Percentiles rank a stretch among this genome's conserved stretches.
These are phyloP conservation scores for Entosphenus tridentatus DNA, from an alignment of 2,113 vertebrate species.

Conservation along the genomic window DNA sequence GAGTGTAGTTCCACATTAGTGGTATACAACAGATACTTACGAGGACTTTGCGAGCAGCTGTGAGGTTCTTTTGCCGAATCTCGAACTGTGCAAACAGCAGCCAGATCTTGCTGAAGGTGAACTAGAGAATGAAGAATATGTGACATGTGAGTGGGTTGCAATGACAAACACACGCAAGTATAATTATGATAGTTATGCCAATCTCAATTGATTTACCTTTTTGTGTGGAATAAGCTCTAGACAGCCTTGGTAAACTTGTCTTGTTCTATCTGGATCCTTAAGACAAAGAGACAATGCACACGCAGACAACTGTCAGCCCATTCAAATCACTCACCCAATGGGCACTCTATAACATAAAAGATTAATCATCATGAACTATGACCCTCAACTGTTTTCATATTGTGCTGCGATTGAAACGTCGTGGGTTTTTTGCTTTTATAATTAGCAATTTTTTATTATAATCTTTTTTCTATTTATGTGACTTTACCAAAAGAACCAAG, in stretches of 20 bases:
- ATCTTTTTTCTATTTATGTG: no score
- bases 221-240: conserved; percentile 84
- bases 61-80: conserved; percentile 82
- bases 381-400: no score
- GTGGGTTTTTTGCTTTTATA: no score
- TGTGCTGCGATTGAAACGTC: no score
- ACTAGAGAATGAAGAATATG: conserved; percentile 29
- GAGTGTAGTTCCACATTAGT: no score
- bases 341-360: no score
- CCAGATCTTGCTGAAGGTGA: conserved; percentile 96
- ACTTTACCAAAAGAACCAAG: no score
- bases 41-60: conserved; percentile 52
- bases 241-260: conserved; percentile 79
- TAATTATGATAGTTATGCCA: conserved; percentile 5
- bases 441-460: no score
- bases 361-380: no score
- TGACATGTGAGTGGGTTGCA: background rate
- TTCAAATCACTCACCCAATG: no score
- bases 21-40: conserved; percentile 25
- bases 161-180: background rate
- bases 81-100: conserved; percentile 72
- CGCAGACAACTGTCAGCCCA: no score
- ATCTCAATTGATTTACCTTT: conserved; percentile 47
- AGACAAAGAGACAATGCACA: background rate
- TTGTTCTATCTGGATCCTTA: conserved; percentile 66